phyloP scores from a whole-genome alignment of 2,113 vertebrate genomes.

The Urocynchramus pylzowi region DNA sequence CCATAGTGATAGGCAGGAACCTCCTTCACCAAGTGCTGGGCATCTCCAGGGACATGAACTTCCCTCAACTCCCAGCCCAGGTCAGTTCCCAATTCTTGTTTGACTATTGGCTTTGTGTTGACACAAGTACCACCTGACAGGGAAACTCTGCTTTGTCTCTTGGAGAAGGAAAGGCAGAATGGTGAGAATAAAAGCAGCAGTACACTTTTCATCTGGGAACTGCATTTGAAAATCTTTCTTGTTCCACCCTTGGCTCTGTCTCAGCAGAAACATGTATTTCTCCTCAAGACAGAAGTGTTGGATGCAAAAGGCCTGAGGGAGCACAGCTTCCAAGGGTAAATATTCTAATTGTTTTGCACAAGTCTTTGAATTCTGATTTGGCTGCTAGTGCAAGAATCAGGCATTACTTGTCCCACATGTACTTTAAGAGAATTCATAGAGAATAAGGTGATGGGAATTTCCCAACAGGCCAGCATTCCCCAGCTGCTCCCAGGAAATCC shows the following conservation, averaged over 20 bases:
- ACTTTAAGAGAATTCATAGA: not conserved
- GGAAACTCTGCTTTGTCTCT: not conserved
- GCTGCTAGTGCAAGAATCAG: not conserved
- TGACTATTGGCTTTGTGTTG: not conserved
- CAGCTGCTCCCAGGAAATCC: not conserved
- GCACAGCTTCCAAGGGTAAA: not conserved
- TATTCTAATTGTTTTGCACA: not conserved
- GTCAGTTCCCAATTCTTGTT: not conserved
- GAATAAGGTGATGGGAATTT: not conserved
- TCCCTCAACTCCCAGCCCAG: not conserved
- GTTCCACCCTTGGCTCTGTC: not conserved
- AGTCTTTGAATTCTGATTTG: not conserved
- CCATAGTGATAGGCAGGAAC: no score
- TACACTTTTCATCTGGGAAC: fast-evolving
- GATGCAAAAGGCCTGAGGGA: not conserved
- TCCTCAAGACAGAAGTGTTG: not conserved
- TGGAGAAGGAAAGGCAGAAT: not conserved
- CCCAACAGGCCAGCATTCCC: not conserved
- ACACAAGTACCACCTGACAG: fast-evolving
- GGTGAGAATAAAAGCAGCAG: not conserved
- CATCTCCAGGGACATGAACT: not conserved
- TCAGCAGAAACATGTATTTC: not conserved
- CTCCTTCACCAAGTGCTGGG: not conserved
- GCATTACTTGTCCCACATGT: not conserved
- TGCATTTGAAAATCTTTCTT: not conserved